Percentiles rank a stretch among this genome's conserved stretches.
These are phyloP conservation scores for Catajapyx aquilonaris DNA, from an alignment of 1,140 invertebrate genomes.

Conservation along the genomic window DNA sequence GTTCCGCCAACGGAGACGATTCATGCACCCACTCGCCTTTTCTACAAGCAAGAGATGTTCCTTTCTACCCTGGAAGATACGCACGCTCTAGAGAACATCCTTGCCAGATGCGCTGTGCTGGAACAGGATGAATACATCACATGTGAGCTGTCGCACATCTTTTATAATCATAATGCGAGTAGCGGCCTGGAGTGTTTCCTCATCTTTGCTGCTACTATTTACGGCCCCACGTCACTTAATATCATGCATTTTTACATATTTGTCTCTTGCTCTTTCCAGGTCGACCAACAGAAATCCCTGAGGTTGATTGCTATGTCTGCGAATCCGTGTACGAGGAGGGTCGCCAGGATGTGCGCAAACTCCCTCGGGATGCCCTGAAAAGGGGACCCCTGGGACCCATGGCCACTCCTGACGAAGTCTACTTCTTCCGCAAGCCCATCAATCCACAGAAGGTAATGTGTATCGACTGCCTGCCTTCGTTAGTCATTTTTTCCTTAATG, in stretches of 20 bases:
- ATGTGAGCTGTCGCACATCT: constrained; percentile 52
- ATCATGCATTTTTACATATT: no score
- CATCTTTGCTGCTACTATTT: no score
- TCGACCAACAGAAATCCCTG: constrained; percentile 80
- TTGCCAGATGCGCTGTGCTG: constrained; percentile 75
- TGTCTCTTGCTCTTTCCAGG: constrained; percentile 32
- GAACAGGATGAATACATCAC: constrained; percentile 79
- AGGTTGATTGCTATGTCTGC: constrained; percentile 82
- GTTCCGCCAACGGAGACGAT: constrained; percentile 69
- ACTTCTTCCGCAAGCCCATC: constrained; percentile 57
- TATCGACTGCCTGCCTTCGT: no score
- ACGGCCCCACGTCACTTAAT: no score
- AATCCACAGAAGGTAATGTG: constrained; percentile 53
- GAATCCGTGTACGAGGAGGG: constrained; percentile 83
- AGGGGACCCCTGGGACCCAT: constrained; percentile 59
- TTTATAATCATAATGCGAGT: no score
- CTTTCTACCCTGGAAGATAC: constrained; percentile 78
- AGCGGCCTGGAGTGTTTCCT: no score
- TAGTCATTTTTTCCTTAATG: no score
- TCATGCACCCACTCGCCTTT: constrained; percentile 48
- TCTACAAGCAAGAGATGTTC: constrained; percentile 89
- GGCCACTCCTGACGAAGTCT: constrained; percentile 84
- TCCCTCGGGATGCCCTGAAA: constrained; percentile 46
- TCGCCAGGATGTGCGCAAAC: constrained; percentile 53
- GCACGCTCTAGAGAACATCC: constrained; percentile 71